Evolutionary conservation across 2,888 invertebrate genomes (phyloP).

Genomic region (Dugesia japonica): DNA sequence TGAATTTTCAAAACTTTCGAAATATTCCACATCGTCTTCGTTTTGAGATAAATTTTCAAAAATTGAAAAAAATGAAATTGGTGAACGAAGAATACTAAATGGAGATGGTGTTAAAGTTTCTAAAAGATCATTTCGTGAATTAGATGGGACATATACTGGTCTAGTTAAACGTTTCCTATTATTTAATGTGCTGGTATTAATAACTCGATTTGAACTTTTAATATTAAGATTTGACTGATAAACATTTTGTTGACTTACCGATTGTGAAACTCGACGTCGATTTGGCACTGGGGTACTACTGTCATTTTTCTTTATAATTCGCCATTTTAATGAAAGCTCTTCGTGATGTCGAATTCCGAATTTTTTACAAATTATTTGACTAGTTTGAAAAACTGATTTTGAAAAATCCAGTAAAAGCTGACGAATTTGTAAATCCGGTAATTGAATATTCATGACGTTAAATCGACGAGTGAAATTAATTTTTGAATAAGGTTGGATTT

Average conservation of each 20-base stretch:
- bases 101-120: not conserved
- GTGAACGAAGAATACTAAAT: not conserved
- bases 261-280: not conserved
- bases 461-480: slow-evolving; percentile 1
- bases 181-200: no score
- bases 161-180: not conserved
- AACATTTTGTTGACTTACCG: not conserved
- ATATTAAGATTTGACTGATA: not conserved
- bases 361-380: slow-evolving; percentile 1
- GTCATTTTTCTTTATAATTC: not conserved
- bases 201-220: not conserved
- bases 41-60: not conserved
- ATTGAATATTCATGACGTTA: not conserved
- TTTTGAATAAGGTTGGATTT: not conserved
- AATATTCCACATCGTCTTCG: not conserved
- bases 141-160: not conserved
- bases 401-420: not conserved
- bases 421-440: slow-evolving; percentile 25
- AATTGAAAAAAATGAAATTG: not conserved
- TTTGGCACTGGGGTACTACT: not conserved
- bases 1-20: slow-evolving; percentile 1
- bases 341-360: slow-evolving; percentile 26
- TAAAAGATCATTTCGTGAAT: not conserved
- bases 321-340: not conserved
- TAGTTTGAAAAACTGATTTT: slow-evolving; percentile 20